Evolutionary conservation across 2,113 vertebrate genomes (phyloP), one percentile per base, ranked within the genome.

Genomic region (Procavia capensis): DNA sequence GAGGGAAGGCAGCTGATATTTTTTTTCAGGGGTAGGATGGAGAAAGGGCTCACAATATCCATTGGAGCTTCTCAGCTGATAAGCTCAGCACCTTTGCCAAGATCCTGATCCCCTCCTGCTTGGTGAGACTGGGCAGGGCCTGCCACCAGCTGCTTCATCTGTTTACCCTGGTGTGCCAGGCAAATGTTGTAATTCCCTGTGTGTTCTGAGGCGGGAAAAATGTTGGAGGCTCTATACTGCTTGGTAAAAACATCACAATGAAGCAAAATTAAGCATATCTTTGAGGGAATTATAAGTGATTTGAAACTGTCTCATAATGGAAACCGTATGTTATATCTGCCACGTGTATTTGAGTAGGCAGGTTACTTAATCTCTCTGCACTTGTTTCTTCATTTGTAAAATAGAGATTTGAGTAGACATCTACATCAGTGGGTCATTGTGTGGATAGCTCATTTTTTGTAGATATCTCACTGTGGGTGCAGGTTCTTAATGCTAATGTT

Each of bases 381-480:
- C 78, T 8, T 95, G 81, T 94, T 79, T 95, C 61, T 81, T 94
- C 41, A 13, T 79, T 19, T 76, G 2, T 82, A 39, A 88, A 88
- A 16, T 39, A 45, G 64, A 57, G 6, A 34, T 88, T 27, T 70
- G 75, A 31, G 29, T 34, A n/a, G n/a, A n/a, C n/a, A 17, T 72
- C 39, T 93, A 14, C 27, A 41, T 85, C 72, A 79, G 36, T 84
- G 41, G 64, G 68, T 87, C 41, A 27, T 25, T 41, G 39, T 27
- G 24, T n/a, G n/a, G n/a, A n/a, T n/a, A n/a, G n/a, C n/a, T n/a
- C n/a, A n/a, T n/a, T n/a, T n/a, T n/a, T n/a, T n/a, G n/a, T n/a
- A n/a, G n/a, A n/a, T n/a, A n/a, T n/a, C n/a, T n/a, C n/a, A n/a
- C 88, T 91, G 85, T 63, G 4, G 76, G 27, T 45, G 43, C 61